Evolutionary conservation across 1,140 invertebrate genomes (phyloP).

Genomic region (Rhynchophorus ferrugineus): DNA sequence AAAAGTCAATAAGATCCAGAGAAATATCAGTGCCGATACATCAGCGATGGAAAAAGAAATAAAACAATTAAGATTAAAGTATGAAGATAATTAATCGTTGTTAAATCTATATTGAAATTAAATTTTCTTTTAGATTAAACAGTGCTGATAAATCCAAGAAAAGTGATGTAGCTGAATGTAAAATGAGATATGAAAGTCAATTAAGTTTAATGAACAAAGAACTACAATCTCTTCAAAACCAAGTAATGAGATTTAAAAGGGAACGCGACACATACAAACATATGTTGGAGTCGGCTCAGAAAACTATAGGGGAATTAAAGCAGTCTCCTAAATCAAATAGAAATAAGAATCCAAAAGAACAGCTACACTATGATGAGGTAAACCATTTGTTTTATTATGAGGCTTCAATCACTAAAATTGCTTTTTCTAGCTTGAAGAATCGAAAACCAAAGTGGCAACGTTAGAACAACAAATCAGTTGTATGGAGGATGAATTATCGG

Average conservation of each 20-base stretch:
- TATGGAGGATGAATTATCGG: conserved; percentile 83
- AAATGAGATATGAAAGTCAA: conserved; percentile 82
- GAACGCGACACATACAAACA: conserved; percentile 88
- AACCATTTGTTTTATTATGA: background rate
- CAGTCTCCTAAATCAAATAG: conserved; percentile 36
- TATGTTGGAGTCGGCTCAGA: conserved; percentile 80
- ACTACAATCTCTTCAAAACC: conserved; percentile 73
- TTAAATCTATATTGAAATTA: conserved; percentile 3
- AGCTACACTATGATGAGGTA: conserved; percentile 47
- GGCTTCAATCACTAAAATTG: conserved; percentile 9
- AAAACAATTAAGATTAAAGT: conserved; percentile 58
- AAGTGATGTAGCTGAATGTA: conserved; percentile 75
- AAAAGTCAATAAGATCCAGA: conserved; percentile 72
- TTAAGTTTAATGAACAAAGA: conserved; percentile 79
- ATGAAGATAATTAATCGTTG: conserved; percentile 17
- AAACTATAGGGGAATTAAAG: conserved; percentile 71
- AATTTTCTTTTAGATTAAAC: conserved; percentile 48
- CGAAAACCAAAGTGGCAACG: conserved; percentile 55
- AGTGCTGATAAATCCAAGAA: conserved; percentile 74
- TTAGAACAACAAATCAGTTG: conserved; percentile 76
- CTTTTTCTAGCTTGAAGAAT: conserved; percentile 45
- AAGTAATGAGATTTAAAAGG: conserved; percentile 70
- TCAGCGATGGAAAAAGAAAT: conserved; percentile 68
- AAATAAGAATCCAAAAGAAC: conserved; percentile 26
- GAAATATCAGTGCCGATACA: conserved; percentile 66